Evolutionary conservation across 1,140 invertebrate genomes (phyloP), one percentile per base, ranked within the genome.

Genomic region (Wiebesia pumilae): DNA sequence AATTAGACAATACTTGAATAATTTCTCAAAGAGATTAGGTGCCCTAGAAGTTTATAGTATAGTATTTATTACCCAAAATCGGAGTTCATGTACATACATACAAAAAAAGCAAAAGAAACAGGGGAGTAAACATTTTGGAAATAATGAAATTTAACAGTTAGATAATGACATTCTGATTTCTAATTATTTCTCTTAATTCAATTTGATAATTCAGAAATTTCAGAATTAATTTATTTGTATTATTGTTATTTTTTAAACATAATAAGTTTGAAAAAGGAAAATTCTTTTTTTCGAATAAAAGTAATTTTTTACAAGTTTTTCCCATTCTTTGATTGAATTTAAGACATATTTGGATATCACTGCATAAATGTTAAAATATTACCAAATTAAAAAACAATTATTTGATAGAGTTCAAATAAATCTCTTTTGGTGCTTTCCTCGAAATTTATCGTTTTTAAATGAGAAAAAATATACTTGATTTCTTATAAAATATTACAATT

Each of bases 21-120:
- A 91, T 93, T 88, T 90, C 82, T 83, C 88, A 47, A 67, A 43
- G 30, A 92, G 91, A 92, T 92, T 92, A 92, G 84, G 27, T 14
- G 75, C 0, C 82, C 43, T 16, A 62, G 1, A 38, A 21, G 35
- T 40, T 33, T 21, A 0, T 38, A 21, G 21, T 73, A 40, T 21
- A 73, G 43, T 91, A 92, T 92, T 91, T 88, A 87, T 83, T 90
- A 88, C 89, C 87, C 90, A 89, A 90, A 47, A 91, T 91, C 88
- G 89, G 87, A 86, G 90, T 82, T 82, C 81, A 82, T 71, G 54
- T 82, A 82, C 79, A 51, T 30, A 4, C 30, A 14, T 4, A 27
- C 58, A 62, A 27, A 27, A 24, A 62, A 62, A 27, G 58, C 27
- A 24, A 62, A 62, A 27, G 1, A 6, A 6, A 10, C 24, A 27